Evolutionary conservation across 2,888 invertebrate genomes (phyloP), one percentile per base, ranked within the genome.

Genomic region (Acleris cristana): DNA sequence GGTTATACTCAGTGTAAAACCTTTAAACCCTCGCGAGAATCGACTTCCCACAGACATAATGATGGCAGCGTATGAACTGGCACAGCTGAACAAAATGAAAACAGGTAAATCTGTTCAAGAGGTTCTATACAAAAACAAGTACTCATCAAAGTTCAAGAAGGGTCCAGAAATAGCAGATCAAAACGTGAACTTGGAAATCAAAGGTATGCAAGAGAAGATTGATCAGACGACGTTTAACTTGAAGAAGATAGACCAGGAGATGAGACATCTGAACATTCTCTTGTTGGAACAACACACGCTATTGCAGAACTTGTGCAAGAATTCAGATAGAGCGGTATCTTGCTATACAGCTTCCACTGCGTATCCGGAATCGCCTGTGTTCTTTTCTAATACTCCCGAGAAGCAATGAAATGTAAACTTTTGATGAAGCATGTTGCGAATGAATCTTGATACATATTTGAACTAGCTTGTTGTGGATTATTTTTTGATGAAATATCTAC

Each of bases 1-100:
- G 73, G 97, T 96, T 0, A 97, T 97, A 30, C 82, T 97, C 23
- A 96, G 96, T 73, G 97, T 97, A 0, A 96, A 97, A 80, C 97
- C 97, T 0, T 85, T 97, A 53, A 97, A 97, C 88, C 97, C 96
- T 0, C 93, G 96, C 34, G 97, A 97, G 79, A 96, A 96, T 76
- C 93, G 97, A 62, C 86, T 97, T 51, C 97, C 97, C 0, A 94
- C 95, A 21, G 96, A 97, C 65, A 96, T 97, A 65, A 94, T 97
- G 82, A 95, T 95, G 90, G 95, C 96, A 1, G 97, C 97, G 0
- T 96, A 97, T 74, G 96, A 97, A 77, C 93, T 97, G 62, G 97
- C 96, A 0, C 96, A 96, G 74, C 89, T 95, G 67, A 94, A 96
- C 51, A 96, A 96, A 82, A 90, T 95, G 65, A 94, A 95, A 69